Base-by-base conservation (phyloP, 2,113 vertebrate genomes). In the Pungitius pungitius region DNA sequence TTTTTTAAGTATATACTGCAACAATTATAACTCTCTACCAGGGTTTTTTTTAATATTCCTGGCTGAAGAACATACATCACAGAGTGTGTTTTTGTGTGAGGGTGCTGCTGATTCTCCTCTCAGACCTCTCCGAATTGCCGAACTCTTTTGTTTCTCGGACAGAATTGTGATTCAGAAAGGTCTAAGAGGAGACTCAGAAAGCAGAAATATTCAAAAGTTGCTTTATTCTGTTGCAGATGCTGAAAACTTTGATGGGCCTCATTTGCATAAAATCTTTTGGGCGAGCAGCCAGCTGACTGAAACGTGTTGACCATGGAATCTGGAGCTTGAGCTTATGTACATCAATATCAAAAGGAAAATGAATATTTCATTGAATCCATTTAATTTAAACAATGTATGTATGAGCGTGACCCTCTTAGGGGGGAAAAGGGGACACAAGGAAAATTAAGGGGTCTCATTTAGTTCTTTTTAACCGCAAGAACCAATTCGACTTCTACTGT, bases 11-110 rank as follows among this genome's bases (percentile, higher is more conserved):
- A 74, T 75, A 71, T 78, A 63, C 69, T 72, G 78, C 74, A 87
- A 83, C 78, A 84, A 87, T 82, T 86, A 78, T 72, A 82, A 72
- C 60, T 89, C 24, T 79, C n/a, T n/a, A n/a, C n/a, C n/a, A n/a
- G n/a, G 43, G 51, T 30, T 30, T 30, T 30, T 75, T 73, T 73
- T 73, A 63, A 86, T n/a, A 70, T 83, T 66, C 64, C 75, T 66
- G 40, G 74, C 70, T 73, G 20, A 73, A 74, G 67, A 85, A 73
- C 73, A 81, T 56, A 71, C 75, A 83, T 84, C 85, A 75, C 27
- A 79, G 52, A 63, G 56, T 39, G 69, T 65, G 64, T 67, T 78
- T 58, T 60, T 59, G 67, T 78, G 78, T 24, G 71, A 82, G 69
- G 62, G 57, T 65, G 66, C 73, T 64, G 67, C 64, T 73, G 75